Base-by-base conservation (phyloP, 30 jellyfish, hydroid and myxozoan species). In the Cassiopea xamachana region DNA sequence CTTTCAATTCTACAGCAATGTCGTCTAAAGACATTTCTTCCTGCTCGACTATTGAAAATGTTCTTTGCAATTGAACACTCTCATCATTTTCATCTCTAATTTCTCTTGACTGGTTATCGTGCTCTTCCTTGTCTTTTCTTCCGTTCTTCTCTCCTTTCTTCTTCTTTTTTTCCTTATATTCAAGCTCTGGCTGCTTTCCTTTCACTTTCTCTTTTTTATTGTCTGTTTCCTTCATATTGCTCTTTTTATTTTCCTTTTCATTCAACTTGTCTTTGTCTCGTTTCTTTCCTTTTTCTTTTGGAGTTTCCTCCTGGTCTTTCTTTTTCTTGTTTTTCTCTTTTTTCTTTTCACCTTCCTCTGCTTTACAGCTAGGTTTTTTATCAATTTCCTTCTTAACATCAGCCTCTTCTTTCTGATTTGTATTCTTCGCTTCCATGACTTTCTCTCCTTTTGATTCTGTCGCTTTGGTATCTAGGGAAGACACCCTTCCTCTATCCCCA, bases 1-100 rank as follows among this genome's bases (percentile, higher is more conserved):
- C 78, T 47, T 86, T 82, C 60, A 96, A 59, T 67, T 96, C 99
- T 16, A 10, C 70, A 49, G 85, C 97, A 68, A 96, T 96, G 55
- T 89, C 98, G 43, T 96, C 97, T 14, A 87, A 27, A 15, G 94
- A 80, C 64, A 88, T 73, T 73, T 89, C 93, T 60, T 85, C 89
- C 18, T 96, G 97, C 43, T 83, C 93, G 55, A 83, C 79, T 1
- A 79, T 46, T 69, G 85, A 58, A 83, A 72, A 77, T 0, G 88
- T 18, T 59, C 92, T 61, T 5, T 1, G 70, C 27, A 55, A 46
- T 79, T 68, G 47, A 45, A 8, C 60, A 14, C 19, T 60, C 7
- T 73, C 89, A 2, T 58, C 92, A 12, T 68, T 61, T 48, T 2
- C 70, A 44, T 76, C 80, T 46, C 5, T 18, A 2, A 6, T 43